Evolutionary conservation across 2,113 vertebrate species (phyloP).

Genomic region (Morone chrysops): DNA sequence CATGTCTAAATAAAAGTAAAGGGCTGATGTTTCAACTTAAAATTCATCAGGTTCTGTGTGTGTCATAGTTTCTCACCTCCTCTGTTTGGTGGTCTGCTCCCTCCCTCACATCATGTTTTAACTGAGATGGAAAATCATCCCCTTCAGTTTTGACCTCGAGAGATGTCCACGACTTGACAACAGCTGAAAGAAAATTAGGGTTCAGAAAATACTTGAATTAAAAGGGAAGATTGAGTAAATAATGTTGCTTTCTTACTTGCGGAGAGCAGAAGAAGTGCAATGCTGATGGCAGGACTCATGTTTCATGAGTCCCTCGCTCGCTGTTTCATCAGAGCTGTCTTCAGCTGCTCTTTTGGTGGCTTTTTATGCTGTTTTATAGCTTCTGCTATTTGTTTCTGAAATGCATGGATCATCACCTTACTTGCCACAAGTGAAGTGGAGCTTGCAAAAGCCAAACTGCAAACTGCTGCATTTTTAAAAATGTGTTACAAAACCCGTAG

Average conservation of each 20-base stretch:
- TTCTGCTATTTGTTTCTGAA: neutral
- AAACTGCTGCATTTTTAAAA: neutral
- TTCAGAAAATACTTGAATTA: neutral
- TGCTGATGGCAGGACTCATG: conserved; percentile 1
- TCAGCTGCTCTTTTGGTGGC: neutral
- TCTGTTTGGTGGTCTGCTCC: neutral
- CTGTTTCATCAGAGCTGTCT: neutral
- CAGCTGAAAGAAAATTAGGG: neutral
- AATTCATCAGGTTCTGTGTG: neutral
- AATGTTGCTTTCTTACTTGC: neutral
- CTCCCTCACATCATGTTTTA: neutral
- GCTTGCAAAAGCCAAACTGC: neutral
- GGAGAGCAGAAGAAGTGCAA: conserved; percentile 16
- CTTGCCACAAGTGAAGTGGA: neutral
- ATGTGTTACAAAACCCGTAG: neutral
- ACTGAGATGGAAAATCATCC: neutral
- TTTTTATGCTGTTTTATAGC: neutral
- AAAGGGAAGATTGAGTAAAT: neutral
- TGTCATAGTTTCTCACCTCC: conserved; percentile 1
- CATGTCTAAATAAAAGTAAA: neutral
- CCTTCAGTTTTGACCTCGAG: neutral
- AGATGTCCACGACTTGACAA: neutral
- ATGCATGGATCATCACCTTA: neutral
- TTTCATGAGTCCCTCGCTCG: too few relatives aligned
- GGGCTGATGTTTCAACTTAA: neutral